Conservation (phyloP, 2,113 vertebrate genomes). For the Caranx ignobilis region DNA sequence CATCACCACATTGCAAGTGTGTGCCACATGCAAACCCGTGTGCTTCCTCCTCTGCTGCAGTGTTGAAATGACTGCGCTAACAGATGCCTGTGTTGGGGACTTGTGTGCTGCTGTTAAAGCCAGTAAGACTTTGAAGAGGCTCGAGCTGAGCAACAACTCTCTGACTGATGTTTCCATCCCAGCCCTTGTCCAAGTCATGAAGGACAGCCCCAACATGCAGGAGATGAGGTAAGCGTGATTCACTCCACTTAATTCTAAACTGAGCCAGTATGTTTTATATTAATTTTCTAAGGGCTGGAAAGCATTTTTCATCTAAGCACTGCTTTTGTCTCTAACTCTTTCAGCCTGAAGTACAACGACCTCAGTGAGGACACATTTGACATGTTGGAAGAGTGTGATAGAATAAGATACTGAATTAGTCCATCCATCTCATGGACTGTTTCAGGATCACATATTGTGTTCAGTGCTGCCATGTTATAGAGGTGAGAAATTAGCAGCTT, state of each 20-base stretch:
- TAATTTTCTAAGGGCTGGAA: background rate
- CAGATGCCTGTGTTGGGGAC: constrained; percentile 72
- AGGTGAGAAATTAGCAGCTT: background rate
- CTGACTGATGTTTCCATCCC: constrained; percentile 75
- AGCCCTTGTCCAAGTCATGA: constrained; percentile 66
- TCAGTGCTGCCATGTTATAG: background rate
- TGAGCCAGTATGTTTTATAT: background rate
- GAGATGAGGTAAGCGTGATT: constrained; percentile 71
- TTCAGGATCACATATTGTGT: background rate
- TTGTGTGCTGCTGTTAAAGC: constrained; percentile 72
- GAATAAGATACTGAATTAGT: constrained; percentile 69
- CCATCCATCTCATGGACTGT: background rate
- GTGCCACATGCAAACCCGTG: background rate
- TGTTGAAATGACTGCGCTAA: constrained; percentile 77
- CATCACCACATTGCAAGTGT: background rate
- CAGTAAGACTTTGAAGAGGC: constrained; percentile 65
- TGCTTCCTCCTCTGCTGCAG: constrained; percentile 6
- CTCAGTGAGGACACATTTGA: constrained; percentile 78
- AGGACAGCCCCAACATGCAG: constrained; percentile 64
- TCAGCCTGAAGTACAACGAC: constrained; percentile 80
- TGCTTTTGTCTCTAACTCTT: constrained; percentile 31
- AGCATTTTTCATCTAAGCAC: background rate
- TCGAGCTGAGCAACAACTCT: constrained; percentile 79
- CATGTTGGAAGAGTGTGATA: constrained; percentile 65
- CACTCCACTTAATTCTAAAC: background rate